Base-by-base conservation (phyloP, 2,113 vertebrate genomes). In the Gymnarchus niloticus region DNA sequence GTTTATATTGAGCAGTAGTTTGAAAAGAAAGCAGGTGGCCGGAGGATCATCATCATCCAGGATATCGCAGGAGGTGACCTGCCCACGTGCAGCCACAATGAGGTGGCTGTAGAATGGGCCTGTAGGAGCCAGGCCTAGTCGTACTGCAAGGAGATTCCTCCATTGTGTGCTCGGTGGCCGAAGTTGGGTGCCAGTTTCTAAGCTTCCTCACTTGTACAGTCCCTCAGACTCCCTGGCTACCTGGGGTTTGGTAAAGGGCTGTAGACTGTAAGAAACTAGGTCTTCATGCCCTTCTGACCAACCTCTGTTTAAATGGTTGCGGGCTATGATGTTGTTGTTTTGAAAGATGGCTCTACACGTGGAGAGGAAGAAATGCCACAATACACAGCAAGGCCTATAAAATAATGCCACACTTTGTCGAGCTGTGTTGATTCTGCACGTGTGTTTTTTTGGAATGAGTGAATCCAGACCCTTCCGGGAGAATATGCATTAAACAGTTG, bases 11-110 rank as follows among this genome's bases (percentile, higher is more conserved):
- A 51, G 51, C n/a, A 1, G 51, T 81, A 51, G 77, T 81, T 48
- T 81, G 77, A 25, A 81, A 81, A 81, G 48, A 81, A 81, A 81
- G 41, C 77, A 49, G 77, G 48, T 81, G 77, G 77, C 44, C 0
- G 48, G 46, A 51, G 44, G n/a, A 48, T 46, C 77, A 49, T 21
- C n/a, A 9, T 81, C 77, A 51, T 81, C 77, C 77, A 49, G 21
- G 21, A n/a, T 25, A 46, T 81, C 3, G n/a, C 44, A 81, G 9
- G 12, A 73, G 9, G 48, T 51, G 49, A 48, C 44, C 44, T 81
- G 77, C 46, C n/a, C 48, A 49, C 46, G 12, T 51, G 77, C 48
- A 81, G 44, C 77, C 44, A 81, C 21, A 23, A 23, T 44, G 5
- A 3, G 6, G 19, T 48, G 77, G 48, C n/a, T 25, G 14, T 81